These are phyloP conservation scores for Aurelia aurita complex sp. Pacific DNA, from an alignment of 30 jellyfish, hydroid and myxozoan species.

Conservation along the genomic window DNA sequence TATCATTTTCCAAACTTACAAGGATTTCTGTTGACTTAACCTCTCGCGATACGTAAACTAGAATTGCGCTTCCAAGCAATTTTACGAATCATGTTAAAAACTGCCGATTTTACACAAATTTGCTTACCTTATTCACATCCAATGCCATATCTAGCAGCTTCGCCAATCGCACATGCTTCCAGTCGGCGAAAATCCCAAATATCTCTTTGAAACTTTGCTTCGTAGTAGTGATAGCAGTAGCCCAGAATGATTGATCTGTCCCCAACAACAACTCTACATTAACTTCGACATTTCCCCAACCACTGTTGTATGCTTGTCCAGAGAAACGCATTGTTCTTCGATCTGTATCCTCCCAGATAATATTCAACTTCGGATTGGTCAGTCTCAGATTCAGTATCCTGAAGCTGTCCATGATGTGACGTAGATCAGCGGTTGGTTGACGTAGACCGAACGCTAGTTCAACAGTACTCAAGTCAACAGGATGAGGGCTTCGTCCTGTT, in stretches of 20 bases:
- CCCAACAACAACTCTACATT: constrained; percentile 62
- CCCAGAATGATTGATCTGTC: constrained; percentile 59
- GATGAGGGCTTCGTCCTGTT: constrained; percentile 66
- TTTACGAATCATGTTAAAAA: no score
- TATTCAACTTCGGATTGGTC: constrained; percentile 50
- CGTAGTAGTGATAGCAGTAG: constrained; percentile 46
- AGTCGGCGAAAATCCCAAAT: constrained; percentile 37
- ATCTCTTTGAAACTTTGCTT: constrained; percentile 58
- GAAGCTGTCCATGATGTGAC: constrained; percentile 26
- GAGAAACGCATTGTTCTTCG: constrained; percentile 56
- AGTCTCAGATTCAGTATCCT: constrained; percentile 48
- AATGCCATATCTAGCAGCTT: constrained; percentile 59
- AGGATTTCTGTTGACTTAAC: no score
- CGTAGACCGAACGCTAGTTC: constrained; percentile 76
- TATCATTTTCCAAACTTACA: no score
- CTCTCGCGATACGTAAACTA: no score
- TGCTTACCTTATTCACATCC: constrained; percentile 48
- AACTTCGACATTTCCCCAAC: constrained; percentile 53
- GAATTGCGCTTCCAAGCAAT: no score
- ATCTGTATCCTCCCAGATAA: constrained; percentile 41
- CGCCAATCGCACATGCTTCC: constrained; percentile 55
- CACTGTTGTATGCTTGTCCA: constrained; percentile 55
- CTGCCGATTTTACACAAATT: no score
- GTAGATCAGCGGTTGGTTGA: constrained; percentile 50
- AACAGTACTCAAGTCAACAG: constrained; percentile 62